Conservation (phyloP, 2,797 vertebrate genomes). For the Platyrinchus mystaceus region DNA sequence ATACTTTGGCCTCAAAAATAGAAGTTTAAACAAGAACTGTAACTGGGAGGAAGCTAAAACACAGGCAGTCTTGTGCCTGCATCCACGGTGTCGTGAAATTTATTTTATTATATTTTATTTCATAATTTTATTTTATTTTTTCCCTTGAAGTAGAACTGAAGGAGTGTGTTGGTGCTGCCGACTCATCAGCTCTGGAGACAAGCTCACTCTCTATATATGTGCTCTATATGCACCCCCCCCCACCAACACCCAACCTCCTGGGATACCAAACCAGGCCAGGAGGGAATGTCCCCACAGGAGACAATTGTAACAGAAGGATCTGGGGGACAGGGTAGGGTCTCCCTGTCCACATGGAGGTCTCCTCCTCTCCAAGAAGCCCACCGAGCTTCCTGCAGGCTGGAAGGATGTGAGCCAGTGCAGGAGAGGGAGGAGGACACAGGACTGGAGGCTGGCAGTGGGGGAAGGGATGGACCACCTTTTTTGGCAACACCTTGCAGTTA, state of each 20-base stretch:
- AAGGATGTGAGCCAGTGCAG: rapidly evolving
- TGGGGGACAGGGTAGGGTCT: not conserved
- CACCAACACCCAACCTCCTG: not conserved
- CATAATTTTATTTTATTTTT: not conserved
- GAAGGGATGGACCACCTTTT: not conserved
- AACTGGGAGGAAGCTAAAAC: not conserved
- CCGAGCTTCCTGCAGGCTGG: not conserved
- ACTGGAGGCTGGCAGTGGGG: not conserved
- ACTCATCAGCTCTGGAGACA: not conserved
- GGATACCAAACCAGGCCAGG: not conserved
- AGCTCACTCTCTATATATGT: not conserved
- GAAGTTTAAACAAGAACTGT: not conserved
- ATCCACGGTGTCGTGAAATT: rapidly evolving
- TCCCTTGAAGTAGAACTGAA: not conserved
- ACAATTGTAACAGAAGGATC: not conserved
- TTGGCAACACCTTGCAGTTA: not conserved
- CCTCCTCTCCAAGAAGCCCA: not conserved
- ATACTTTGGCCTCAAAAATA: not conserved
- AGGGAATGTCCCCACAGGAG: rapidly evolving
- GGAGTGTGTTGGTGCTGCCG: not conserved
- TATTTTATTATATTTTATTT: not conserved
- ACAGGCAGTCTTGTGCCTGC: not conserved
- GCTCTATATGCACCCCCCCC: not conserved
- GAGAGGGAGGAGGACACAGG: not conserved
- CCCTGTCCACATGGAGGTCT: not conserved